Base-by-base conservation (phyloP, 1,140 invertebrate species). In the Heliconius eleuchia region DNA sequence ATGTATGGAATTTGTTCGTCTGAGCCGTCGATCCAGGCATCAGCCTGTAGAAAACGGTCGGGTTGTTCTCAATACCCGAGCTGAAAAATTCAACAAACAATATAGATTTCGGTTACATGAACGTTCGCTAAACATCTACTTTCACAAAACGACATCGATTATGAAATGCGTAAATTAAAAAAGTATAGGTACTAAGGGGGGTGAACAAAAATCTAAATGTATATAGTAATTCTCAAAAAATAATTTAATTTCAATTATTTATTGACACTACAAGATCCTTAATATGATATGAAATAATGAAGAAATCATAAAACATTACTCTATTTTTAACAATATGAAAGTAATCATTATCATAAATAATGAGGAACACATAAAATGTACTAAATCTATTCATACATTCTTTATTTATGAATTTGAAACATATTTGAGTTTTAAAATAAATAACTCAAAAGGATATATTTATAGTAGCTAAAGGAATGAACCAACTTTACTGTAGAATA, bases 41-140 rank as follows among this genome's bases (percentile, higher is more conserved):
- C 90, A 99, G 95, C 73, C 97, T 97, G 94, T 99, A 99, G 96
- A 98, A 99, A 80, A 99, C 98, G 80, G 97, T 98, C 39, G 98
- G 98, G 95, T 99, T 99, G 92, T 98, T 98, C 93, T 99, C 98
- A 91, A 99, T 99, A 76, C 98, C 98, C 92, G 98, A 99, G 95
- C 98, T 99, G 96, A 95, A 94, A 95, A 92, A 71, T 84, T 73
- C 83, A 86, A 73, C 78, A 84, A 18, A 83, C 66, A 76, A 78
- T 91, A 84, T 80, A 87, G 78, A 72, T 80, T 78, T 73, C 50
- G n/a, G 73, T 70, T 52, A 78, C 34, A 74, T 27, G 77, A 74
- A 73, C 16, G 66, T 37, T 37, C 23, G 70, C 46, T 81, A 66
- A 79, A 55, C 42, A 73, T 60, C 85, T 91, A 89, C 78, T 70